Percentiles rank a stretch among this genome's conserved stretches.
phyloP scores from a whole-genome alignment of 2,888 invertebrate genomes.

The Heteromurus nitidus region DNA sequence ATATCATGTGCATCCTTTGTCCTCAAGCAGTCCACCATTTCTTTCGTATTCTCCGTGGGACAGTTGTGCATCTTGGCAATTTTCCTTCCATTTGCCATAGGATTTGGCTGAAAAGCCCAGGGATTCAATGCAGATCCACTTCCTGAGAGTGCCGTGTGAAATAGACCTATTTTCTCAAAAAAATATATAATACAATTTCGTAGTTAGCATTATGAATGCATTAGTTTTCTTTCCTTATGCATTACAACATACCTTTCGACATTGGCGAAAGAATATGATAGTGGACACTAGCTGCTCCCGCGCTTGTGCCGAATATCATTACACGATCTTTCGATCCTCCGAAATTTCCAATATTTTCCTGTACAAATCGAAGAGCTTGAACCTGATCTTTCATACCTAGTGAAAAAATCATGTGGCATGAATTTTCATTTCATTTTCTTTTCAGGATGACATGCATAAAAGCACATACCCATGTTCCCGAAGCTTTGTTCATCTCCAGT shows the following conservation, averaged over 20 bases:
- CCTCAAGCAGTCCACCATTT: slow-evolving; percentile 59
- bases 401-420: too few relatives aligned
- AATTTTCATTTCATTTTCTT: too few relatives aligned
- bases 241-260: slow-evolving; percentile 50
- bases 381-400: slow-evolving; percentile 65
- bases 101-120: slow-evolving; percentile 66
- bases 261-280: slow-evolving; percentile 53
- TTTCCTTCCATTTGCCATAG: slow-evolving; percentile 47
- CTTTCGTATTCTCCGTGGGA: slow-evolving; percentile 36
- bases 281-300: slow-evolving; percentile 60
- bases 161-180: slow-evolving; percentile 44
- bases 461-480: slow-evolving; percentile 63
- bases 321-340: slow-evolving; percentile 56
- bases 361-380: slow-evolving; percentile 51
- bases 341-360: slow-evolving; percentile 61
- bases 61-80: slow-evolving; percentile 53
- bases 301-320: slow-evolving; percentile 62
- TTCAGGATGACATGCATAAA: too few relatives aligned
- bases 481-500: slow-evolving; percentile 48
- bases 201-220: background rate
- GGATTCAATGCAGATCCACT: slow-evolving; percentile 68
- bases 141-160: slow-evolving; percentile 57
- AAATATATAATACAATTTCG: background rate
- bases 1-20: slow-evolving; percentile 64
- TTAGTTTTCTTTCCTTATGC: too few relatives aligned